Conservation (phyloP, 2,888 invertebrate genomes). For the Chymomyza fuscimana region DNA sequence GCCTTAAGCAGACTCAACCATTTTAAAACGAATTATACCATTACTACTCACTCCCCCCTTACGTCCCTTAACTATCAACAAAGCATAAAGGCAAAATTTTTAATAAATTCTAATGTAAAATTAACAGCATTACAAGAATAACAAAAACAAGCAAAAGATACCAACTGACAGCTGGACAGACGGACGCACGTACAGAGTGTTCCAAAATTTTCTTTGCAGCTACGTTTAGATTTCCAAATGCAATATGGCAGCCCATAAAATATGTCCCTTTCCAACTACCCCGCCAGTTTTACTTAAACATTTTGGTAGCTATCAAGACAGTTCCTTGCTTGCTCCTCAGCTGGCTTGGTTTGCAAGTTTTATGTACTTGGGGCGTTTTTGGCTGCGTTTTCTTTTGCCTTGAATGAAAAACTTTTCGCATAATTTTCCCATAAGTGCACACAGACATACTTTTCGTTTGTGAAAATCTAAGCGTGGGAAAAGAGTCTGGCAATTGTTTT, state of each 20-base stretch:
- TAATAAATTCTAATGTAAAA: constrained; percentile 1
- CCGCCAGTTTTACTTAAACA: no score
- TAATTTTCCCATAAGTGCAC: constrained; percentile 42
- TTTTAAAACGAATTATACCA: no score
- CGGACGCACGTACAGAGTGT: constrained; percentile 21
- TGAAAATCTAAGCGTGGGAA: neutral
- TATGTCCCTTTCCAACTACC: no score
- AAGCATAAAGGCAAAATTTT: neutral
- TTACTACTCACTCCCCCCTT: no score
- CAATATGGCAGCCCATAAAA: neutral
- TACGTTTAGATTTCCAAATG: neutral
- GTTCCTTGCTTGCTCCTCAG: no score
- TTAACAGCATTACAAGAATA: neutral
- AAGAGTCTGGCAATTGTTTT: constrained; percentile 12
- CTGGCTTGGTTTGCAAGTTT: constrained; percentile 9
- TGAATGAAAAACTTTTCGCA: constrained; percentile 49
- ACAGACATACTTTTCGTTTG: neutral
- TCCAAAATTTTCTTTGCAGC: constrained; percentile 19
- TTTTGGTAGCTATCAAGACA: no score
- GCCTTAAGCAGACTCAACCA: no score
- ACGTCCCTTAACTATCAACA: no score
- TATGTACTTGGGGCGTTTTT: constrained; percentile 14
- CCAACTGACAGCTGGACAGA: constrained; percentile 19
- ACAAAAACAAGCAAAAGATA: neutral
- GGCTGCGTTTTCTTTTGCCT: neutral